phyloP scores from a whole-genome alignment of 2,113 vertebrate genomes.

The Callopanchax toddi region DNA sequence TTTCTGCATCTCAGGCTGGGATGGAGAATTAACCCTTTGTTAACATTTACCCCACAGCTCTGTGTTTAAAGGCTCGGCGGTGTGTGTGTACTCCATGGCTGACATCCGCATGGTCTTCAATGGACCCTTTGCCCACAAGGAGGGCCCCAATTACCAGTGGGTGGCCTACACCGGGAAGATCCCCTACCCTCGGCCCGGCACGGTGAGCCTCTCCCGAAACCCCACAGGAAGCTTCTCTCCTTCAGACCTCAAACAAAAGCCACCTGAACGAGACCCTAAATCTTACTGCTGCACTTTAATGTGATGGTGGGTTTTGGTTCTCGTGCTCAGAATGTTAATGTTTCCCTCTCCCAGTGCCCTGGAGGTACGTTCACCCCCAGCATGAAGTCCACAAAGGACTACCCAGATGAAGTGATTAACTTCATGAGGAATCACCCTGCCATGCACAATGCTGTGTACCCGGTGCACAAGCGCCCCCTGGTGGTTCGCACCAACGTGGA shows the following conservation, averaged over 20 bases:
- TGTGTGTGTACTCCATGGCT: conserved; percentile 97
- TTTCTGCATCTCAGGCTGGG: not conserved
- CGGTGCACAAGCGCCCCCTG: conserved; percentile 93
- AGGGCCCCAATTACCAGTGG: conserved; percentile 98
- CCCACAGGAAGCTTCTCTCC: conserved; percentile 15
- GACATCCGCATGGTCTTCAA: conserved; percentile 99
- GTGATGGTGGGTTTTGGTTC: not conserved
- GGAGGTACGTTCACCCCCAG: conserved; percentile 97
- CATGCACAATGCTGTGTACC: conserved; percentile 96
- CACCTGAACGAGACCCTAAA: conserved; percentile 25
- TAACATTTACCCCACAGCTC: conserved; percentile 78
- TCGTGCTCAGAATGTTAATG: conserved; percentile 3
- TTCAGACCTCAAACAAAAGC: conserved; percentile 35
- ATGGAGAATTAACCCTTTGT: not conserved
- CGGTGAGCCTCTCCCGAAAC: conserved; percentile 79
- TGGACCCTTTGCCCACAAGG: conserved; percentile 96
- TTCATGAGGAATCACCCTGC: conserved; percentile 96
- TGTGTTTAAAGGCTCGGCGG: conserved; percentile 95
- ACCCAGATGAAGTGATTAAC: conserved; percentile 98
- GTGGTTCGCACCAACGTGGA: conserved; percentile 92
- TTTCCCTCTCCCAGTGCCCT: conserved; percentile 83
- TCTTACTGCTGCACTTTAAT: conserved; percentile 6
- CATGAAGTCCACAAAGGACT: conserved; percentile 99
- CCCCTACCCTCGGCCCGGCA: conserved; percentile 96
- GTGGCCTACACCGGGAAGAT: conserved; percentile 97